Evolutionary conservation across 2,113 vertebrate genomes (phyloP).

Genomic region (Synchiropus splendidus): DNA sequence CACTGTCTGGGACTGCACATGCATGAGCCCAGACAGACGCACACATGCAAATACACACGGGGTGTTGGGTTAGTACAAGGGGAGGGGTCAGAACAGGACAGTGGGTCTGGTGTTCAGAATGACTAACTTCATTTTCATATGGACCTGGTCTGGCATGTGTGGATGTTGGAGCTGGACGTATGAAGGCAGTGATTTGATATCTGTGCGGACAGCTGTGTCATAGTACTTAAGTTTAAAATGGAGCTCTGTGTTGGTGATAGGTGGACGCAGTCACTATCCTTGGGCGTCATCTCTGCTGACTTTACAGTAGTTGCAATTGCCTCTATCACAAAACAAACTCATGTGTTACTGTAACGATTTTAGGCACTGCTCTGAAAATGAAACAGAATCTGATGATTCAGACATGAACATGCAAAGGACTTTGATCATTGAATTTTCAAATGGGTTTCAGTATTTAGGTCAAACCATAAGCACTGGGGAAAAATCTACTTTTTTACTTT

Average conservation of each 20-base stretch:
- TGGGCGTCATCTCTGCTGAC: too few species aligned
- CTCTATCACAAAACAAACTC: too few species aligned
- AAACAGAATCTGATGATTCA: too few species aligned
- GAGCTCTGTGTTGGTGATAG: conserved; percentile 5
- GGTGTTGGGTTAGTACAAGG: conserved; percentile 19
- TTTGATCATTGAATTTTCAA: too few species aligned
- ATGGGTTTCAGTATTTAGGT: too few species aligned
- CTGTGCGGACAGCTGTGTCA: conserved; percentile 22
- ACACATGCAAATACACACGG: conserved; percentile 4
- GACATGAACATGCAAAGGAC: too few species aligned
- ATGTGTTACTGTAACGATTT: too few species aligned
- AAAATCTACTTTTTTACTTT: too few species aligned
- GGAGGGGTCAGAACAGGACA: conserved; percentile 33
- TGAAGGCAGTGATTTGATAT: not conserved
- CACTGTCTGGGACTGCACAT: conserved; percentile 7
- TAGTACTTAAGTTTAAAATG: conserved; percentile 1
- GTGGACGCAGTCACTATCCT: not conserved
- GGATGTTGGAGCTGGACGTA: conserved; percentile 20
- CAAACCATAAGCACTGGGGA: too few species aligned
- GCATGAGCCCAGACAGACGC: not conserved
- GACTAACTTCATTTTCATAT: conserved; percentile 39
- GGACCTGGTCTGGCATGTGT: conserved; percentile 30
- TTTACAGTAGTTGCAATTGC: too few species aligned
- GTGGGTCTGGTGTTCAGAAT: conserved; percentile 45
- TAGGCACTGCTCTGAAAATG: too few species aligned